Conservation (phyloP, 2,888 invertebrate species). For the Drosophila diplacantha region DNA sequence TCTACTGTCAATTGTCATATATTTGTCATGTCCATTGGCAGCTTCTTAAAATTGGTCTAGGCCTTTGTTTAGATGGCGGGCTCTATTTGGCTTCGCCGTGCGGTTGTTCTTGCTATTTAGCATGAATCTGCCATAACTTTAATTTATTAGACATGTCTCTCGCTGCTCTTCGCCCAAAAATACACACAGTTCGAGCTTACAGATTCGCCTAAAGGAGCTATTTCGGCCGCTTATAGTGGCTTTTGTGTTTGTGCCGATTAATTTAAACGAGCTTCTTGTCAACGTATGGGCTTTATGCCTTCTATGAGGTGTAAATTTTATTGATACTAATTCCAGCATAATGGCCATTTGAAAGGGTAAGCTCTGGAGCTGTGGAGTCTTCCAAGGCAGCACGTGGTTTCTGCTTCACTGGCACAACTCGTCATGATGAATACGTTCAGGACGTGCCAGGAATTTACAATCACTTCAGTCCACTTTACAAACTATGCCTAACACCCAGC, state of each 20-base stretch:
- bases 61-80: conserved; percentile 42
- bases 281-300: conserved; percentile 1
- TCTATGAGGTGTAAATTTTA: conserved; percentile 39
- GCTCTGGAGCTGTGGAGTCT: not conserved
- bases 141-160: conserved; percentile 57
- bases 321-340: conserved; percentile 35
- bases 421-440: conserved; percentile 44
- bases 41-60: conserved; percentile 69
- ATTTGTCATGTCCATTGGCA: conserved; percentile 54
- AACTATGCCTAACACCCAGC: conserved; percentile 13
- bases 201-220: conserved; percentile 26
- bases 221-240: conserved; percentile 13
- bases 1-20: conserved; percentile 69
- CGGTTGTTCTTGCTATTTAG: conserved; percentile 51
- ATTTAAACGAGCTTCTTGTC: conserved; percentile 32
- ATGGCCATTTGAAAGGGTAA: conserved; percentile 11
- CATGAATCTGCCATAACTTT: conserved; percentile 54
- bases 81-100: conserved; percentile 1
- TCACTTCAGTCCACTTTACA: conserved; percentile 20
- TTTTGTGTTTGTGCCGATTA: conserved; percentile 23
- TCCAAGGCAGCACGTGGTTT: conserved; percentile 29
- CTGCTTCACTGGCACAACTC: conserved; percentile 13
- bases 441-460: conserved; percentile 30
- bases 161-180: conserved; percentile 42
- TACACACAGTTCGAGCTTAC: conserved; percentile 16